A percentile compares a stretch with the other conserved stretches of the same genome.
Evolutionary conservation across 1,140 invertebrate species (phyloP).

Genomic region (Dendroctonus valens): DNA sequence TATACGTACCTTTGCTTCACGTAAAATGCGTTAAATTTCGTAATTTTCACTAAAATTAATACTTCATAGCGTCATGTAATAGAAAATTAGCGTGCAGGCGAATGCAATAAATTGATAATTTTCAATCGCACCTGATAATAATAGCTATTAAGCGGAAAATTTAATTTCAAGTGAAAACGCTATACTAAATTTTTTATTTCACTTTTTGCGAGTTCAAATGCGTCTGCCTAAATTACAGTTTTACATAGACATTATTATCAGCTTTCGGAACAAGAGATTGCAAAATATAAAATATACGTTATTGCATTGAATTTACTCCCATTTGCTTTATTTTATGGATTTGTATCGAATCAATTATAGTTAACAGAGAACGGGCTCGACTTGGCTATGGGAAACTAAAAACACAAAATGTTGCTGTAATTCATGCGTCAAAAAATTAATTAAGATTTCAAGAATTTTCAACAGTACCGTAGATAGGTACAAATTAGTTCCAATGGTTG

Average conservation of each 20-base stretch:
- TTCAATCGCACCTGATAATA: constrained; percentile 28
- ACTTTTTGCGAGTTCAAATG: constrained; percentile 6
- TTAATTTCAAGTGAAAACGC: constrained; percentile 14
- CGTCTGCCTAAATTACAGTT: not conserved
- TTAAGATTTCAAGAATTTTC: too few relatives aligned
- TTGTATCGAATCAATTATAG: too few relatives aligned
- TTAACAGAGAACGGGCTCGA: too few relatives aligned
- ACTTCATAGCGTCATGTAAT: constrained; percentile 18
- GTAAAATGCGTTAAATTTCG: constrained; percentile 21
- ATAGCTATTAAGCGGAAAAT: constrained; percentile 26
- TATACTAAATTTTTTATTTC: constrained; percentile 18
- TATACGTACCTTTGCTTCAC: not conserved
- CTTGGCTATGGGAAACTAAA: too few relatives aligned
- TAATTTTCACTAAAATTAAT: constrained; percentile 21
- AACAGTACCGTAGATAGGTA: too few relatives aligned
- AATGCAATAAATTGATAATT: constrained; percentile 28
- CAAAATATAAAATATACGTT: too few relatives aligned
- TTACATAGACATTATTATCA: not conserved
- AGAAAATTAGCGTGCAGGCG: constrained; percentile 26
- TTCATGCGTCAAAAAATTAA: too few relatives aligned
- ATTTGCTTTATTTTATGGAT: too few relatives aligned
- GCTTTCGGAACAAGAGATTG: too few relatives aligned
- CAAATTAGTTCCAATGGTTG: too few relatives aligned
- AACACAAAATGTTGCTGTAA: too few relatives aligned
- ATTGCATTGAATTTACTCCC: too few relatives aligned